These are phyloP conservation scores for Campodea augens DNA, from an alignment of 1,140 invertebrate species.

Conservation along the genomic window DNA sequence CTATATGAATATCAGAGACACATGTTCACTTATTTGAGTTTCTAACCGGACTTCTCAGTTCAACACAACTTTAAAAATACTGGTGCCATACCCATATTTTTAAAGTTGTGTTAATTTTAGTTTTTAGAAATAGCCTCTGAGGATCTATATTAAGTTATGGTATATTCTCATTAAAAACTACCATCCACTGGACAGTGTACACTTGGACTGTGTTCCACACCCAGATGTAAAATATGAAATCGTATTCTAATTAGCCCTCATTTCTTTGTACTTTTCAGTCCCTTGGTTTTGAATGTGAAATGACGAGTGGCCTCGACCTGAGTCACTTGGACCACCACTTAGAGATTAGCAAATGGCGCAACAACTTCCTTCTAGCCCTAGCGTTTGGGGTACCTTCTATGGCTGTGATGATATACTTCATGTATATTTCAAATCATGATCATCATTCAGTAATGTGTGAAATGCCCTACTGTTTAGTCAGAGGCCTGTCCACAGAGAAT, in stretches of 20 bases:
- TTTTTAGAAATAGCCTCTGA: too few relatives aligned
- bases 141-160: too few relatives aligned
- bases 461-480: slow-evolving; percentile 40
- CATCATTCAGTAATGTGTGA: slow-evolving; percentile 42
- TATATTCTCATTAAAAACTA: too few relatives aligned
- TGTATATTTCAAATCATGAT: slow-evolving; percentile 48
- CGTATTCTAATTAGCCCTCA: slow-evolving; percentile 16
- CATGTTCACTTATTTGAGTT: too few relatives aligned
- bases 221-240: too few relatives aligned
- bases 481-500: slow-evolving; percentile 88
- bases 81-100: too few relatives aligned
- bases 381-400: slow-evolving; percentile 90
- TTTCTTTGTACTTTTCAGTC: not conserved
- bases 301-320: not conserved
- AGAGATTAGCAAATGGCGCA: slow-evolving; percentile 84
- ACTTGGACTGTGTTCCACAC: too few relatives aligned
- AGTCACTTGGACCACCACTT: slow-evolving; percentile 23
- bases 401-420: slow-evolving; percentile 92
- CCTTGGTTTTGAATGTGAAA: not conserved
- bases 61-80: too few relatives aligned
- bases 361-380: slow-evolving; percentile 79
- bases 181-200: too few relatives aligned
- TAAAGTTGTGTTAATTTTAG: too few relatives aligned
- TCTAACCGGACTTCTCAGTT: too few relatives aligned
- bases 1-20: too few relatives aligned